Conservation (phyloP, 1,140 invertebrate genomes). For the Cydia pomonella region DNA sequence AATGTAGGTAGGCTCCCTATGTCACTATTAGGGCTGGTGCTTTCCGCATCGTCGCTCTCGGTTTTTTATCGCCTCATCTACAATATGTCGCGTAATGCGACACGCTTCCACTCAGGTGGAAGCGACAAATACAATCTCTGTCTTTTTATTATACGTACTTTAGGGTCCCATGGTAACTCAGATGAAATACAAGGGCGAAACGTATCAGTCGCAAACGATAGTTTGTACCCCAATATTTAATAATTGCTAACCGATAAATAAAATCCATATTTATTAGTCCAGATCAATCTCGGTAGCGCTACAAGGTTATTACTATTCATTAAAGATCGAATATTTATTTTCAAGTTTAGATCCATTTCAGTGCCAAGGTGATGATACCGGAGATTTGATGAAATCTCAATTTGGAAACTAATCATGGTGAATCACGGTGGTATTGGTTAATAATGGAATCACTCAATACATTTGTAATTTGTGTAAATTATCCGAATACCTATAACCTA, state of each 20-base stretch:
- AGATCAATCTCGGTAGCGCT: too few species aligned
- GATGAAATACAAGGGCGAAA: neutral
- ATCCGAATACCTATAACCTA: neutral
- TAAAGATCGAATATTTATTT: too few species aligned
- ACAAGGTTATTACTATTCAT: too few species aligned
- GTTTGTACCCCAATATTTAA: too few species aligned
- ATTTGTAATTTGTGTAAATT: neutral
- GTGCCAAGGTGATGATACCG: too few species aligned
- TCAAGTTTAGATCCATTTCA: too few species aligned
- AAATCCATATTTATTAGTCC: too few species aligned
- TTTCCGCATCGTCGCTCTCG: neutral
- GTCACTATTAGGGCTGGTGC: neutral
- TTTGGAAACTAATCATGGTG: neutral
- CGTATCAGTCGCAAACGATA: too few species aligned
- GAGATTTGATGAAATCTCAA: neutral
- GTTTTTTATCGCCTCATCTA: constrained; percentile 20
- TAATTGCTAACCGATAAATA: too few species aligned
- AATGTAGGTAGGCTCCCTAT: neutral
- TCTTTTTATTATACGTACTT: neutral
- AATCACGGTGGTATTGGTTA: neutral
- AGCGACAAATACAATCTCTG: constrained; percentile 41
- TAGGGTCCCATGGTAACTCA: neutral
- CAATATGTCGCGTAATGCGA: constrained; percentile 24
- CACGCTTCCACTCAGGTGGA: constrained; percentile 32
- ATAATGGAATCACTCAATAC: neutral